phyloP scores from a whole-genome alignment of 2,113 vertebrate genomes.

The Labrus mixtus region DNA sequence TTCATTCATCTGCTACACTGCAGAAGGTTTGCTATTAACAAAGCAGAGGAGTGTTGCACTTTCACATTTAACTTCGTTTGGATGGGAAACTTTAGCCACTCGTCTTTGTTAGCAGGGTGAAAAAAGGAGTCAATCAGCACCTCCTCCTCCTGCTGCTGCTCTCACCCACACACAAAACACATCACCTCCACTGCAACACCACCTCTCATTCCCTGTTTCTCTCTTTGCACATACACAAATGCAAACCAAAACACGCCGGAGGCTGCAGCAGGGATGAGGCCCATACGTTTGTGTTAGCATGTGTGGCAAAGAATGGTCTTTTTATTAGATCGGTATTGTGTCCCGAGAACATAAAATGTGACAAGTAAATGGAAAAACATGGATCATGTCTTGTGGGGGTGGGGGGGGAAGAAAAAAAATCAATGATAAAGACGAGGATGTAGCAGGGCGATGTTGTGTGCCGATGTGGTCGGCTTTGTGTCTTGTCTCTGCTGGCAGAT shows the following conservation, averaged over 20 bases:
- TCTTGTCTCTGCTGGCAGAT: constrained; percentile 53
- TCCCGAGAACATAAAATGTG: constrained; percentile 76
- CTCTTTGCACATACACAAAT: constrained; percentile 12
- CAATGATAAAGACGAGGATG: constrained; percentile 67
- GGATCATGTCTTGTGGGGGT: constrained; percentile 54
- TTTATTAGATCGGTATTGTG: constrained; percentile 75
- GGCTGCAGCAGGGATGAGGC: constrained; percentile 7
- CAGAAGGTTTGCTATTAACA: constrained; percentile 25
- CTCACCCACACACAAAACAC: constrained; percentile 35
- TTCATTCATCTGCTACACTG: constrained; percentile 53
- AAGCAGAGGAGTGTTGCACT: constrained; percentile 34
- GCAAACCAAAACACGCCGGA: constrained; percentile 34
- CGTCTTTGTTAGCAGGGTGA: constrained; percentile 62
- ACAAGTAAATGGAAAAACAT: constrained; percentile 79
- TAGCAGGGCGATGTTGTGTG: constrained; percentile 30
- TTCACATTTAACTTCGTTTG: constrained; percentile 63
- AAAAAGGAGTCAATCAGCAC: constrained; percentile 43
- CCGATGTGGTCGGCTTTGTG: constrained; percentile 40
- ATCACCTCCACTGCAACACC: constrained; percentile 18
- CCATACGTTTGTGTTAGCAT: constrained; percentile 58
- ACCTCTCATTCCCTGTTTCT: neutral
- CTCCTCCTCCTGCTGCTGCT: neutral
- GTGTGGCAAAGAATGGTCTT: constrained; percentile 53
- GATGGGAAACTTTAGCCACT: constrained; percentile 54
- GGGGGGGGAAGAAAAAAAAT: constrained; percentile 41